Conservation (phyloP, 2,113 vertebrate genomes). For the Baryphthengus martii region DNA sequence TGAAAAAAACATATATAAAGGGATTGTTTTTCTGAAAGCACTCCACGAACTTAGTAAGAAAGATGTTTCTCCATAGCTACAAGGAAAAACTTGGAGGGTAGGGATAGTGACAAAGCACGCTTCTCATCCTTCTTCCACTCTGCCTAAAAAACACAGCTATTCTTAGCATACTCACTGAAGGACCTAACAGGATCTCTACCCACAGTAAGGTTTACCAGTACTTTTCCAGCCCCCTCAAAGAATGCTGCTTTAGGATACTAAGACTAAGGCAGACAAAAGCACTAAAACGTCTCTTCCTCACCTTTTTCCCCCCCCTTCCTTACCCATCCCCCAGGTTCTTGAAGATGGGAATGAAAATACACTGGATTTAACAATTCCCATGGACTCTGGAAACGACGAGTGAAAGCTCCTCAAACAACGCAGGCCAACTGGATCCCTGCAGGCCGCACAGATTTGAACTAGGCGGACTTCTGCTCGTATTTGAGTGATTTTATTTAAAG, state of each 20-base stretch:
- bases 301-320: not conserved
- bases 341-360: not conserved
- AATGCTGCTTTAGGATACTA: not conserved
- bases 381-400: not conserved
- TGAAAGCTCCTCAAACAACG: not conserved
- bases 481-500: not conserved
- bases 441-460: not conserved
- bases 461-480: not conserved
- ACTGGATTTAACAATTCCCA: not conserved
- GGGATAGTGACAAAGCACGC: not conserved
- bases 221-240: not conserved
- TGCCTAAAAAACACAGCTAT: constrained; percentile 11
- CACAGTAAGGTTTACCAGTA: constrained; percentile 7
- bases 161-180: constrained; percentile 11
- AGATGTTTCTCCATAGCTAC: not conserved
- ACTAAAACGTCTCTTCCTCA: not conserved
- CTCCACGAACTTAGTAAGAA: not conserved
- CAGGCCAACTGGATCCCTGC: not conserved
- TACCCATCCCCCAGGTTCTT: not conserved
- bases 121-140: constrained; percentile 13
- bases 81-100: not conserved
- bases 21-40: not conserved
- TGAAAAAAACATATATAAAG: not conserved
- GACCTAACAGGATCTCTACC: constrained; percentile 4
- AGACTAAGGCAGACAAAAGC: not conserved